Conservation (phyloP, 2,888 invertebrate genomes). For the Rhamnusium bicolor region DNA sequence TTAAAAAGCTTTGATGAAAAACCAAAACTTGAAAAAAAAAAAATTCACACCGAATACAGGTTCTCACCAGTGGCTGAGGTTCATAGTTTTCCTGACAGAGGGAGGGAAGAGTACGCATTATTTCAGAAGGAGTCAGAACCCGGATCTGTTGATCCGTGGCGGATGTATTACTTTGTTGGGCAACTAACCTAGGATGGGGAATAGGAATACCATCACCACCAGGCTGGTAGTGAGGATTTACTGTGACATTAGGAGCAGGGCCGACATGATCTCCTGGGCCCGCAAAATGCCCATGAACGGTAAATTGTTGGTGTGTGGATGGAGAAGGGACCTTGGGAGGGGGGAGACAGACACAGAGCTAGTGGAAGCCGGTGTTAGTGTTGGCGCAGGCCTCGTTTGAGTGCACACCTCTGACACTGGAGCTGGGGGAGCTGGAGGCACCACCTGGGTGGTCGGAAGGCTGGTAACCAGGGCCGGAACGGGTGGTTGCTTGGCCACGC, state of each 20-base stretch:
- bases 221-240: conserved; percentile 74
- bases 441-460: conserved; percentile 52
- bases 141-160: conserved; percentile 87
- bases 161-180: conserved; percentile 39
- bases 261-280: conserved; percentile 73
- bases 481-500: conserved; percentile 58
- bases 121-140: conserved; percentile 91
- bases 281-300: conserved; percentile 70
- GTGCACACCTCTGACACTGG: conserved; percentile 71
- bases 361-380: conserved; percentile 67
- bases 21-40: conserved; percentile 44
- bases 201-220: conserved; percentile 51
- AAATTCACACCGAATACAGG: conserved; percentile 59
- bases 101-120: conserved; percentile 92
- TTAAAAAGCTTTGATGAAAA: conserved; percentile 47
- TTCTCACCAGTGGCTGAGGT: conserved; percentile 72
- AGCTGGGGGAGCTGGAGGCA: conserved; percentile 54
- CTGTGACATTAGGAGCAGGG: conserved; percentile 81
- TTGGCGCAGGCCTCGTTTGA: conserved; percentile 63
- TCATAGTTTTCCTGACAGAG: conserved; percentile 83
- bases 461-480: conserved; percentile 52
- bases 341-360: conserved; percentile 65
- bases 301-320: conserved; percentile 69
- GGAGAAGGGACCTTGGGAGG: conserved; percentile 64
- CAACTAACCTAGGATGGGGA: conserved; percentile 71